These are phyloP conservation scores for Labeo catla DNA, from an alignment of 2,113 vertebrate genomes.

Conservation along the genomic window DNA sequence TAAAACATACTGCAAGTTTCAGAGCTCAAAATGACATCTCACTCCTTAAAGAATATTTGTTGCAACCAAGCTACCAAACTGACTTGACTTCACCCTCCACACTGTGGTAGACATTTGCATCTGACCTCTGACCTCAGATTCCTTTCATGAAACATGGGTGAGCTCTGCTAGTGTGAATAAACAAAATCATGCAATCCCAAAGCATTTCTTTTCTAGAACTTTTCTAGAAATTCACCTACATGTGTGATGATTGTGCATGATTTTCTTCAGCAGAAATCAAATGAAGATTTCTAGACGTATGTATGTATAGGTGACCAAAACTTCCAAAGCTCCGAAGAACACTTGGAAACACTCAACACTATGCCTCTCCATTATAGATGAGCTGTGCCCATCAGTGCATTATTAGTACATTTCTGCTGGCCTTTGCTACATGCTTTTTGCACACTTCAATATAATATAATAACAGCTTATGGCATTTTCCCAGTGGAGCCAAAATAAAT, in stretches of 20 bases:
- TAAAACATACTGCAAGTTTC: not conserved
- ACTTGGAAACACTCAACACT: not conserved
- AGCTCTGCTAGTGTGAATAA: not conserved
- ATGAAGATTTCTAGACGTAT: not conserved
- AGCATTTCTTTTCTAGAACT: not conserved
- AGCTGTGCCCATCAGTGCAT: not conserved
- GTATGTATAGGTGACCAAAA: not conserved
- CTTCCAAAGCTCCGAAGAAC: not conserved
- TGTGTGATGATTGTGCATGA: not conserved
- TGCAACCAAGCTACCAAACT: not conserved
- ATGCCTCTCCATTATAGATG: not conserved
- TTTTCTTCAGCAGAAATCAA: not conserved
- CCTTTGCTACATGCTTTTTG: constrained; percentile 4
- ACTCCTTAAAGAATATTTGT: not conserved
- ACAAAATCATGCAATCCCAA: not conserved
- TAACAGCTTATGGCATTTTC: constrained; percentile 13
- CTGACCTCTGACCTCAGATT: not conserved
- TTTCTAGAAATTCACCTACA: not conserved
- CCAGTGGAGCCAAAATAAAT: constrained; percentile 7
- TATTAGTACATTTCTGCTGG: not conserved
- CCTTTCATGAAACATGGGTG: not conserved
- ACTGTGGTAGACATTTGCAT: not conserved
- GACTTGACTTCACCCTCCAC: not conserved
- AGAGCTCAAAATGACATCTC: not conserved
- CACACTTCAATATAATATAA: constrained; percentile 48